Evolutionary conservation across 2,888 invertebrate species (phyloP).

Genomic region (Agrilus mali): DNA sequence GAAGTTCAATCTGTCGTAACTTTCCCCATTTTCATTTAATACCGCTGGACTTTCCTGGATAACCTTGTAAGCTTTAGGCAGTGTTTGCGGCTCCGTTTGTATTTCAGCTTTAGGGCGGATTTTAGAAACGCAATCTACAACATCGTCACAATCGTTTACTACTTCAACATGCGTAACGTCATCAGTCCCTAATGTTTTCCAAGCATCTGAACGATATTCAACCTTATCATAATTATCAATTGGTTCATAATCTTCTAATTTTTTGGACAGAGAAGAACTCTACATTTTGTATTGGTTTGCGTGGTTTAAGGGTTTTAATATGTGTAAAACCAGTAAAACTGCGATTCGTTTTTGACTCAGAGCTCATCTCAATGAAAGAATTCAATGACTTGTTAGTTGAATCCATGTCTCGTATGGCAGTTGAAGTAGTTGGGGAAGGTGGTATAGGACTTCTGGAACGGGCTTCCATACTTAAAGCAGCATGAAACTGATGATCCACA

Average conservation of each 20-base stretch:
- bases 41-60: slow-evolving; percentile 31
- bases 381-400: slow-evolving; percentile 23
- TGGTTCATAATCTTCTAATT: slow-evolving; percentile 36
- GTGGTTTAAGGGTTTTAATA: slow-evolving; percentile 27
- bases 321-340: slow-evolving; percentile 5
- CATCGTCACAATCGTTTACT: slow-evolving; percentile 27
- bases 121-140: slow-evolving; percentile 33
- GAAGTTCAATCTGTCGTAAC: slow-evolving; percentile 71
- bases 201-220: slow-evolving; percentile 65
- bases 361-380: slow-evolving; percentile 8
- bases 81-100: slow-evolving; percentile 22
- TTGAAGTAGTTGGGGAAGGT: slow-evolving; percentile 35
- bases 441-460: slow-evolving; percentile 72
- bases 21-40: slow-evolving; percentile 36
- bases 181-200: slow-evolving; percentile 67
- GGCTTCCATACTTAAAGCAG: slow-evolving; percentile 65
- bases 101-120: slow-evolving; percentile 27
- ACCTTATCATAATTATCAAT: slow-evolving; percentile 61
- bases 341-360: slow-evolving; percentile 9
- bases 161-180: slow-evolving; percentile 60
- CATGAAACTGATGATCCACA: slow-evolving; percentile 63
- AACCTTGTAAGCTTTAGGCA: slow-evolving; percentile 40
- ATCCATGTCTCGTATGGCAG: slow-evolving; percentile 36
- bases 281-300: slow-evolving; percentile 10
- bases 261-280: slow-evolving; percentile 8